A percentile compares a stretch with the other conserved stretches of the same genome.
Evolutionary conservation across 2,888 invertebrate genomes (phyloP).

Genomic region (Ectobius pallidus): DNA sequence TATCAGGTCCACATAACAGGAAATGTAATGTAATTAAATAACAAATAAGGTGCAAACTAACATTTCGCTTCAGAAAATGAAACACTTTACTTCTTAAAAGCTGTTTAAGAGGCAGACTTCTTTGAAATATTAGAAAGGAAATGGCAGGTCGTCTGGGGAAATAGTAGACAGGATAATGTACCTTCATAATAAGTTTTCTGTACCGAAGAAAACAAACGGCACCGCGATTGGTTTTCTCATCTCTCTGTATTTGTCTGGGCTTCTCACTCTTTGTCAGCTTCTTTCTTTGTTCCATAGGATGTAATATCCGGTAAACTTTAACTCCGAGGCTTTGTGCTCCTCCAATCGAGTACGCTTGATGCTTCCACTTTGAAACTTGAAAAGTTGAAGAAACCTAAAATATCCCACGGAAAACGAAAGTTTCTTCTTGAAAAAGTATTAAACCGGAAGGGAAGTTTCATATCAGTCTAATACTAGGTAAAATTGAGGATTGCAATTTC

Average conservation of each 20-base stretch:
- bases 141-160: too few relatives aligned
- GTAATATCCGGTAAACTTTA: constrained; percentile 24
- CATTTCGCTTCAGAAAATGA: too few relatives aligned
- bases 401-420: not conserved
- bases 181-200: too few relatives aligned
- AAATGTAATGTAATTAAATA: too few relatives aligned
- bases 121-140: too few relatives aligned
- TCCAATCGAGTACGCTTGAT: not conserved
- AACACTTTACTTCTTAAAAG: too few relatives aligned
- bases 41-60: too few relatives aligned
- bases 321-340: not conserved
- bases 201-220: not conserved
- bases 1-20: too few relatives aligned
- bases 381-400: constrained; percentile 1
- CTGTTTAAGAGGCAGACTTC: too few relatives aligned
- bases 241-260: not conserved
- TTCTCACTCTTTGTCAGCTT: not conserved
- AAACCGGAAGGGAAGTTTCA: not conserved
- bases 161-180: too few relatives aligned
- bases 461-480: too few relatives aligned
- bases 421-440: not conserved
- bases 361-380: not conserved
- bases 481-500: too few relatives aligned
- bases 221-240: not conserved
- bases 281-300: not conserved